Evolutionary conservation across 2,113 vertebrate genomes (phyloP), one percentile per base, ranked within the genome.

Genomic region (Beaufortia kweichowensis): DNA sequence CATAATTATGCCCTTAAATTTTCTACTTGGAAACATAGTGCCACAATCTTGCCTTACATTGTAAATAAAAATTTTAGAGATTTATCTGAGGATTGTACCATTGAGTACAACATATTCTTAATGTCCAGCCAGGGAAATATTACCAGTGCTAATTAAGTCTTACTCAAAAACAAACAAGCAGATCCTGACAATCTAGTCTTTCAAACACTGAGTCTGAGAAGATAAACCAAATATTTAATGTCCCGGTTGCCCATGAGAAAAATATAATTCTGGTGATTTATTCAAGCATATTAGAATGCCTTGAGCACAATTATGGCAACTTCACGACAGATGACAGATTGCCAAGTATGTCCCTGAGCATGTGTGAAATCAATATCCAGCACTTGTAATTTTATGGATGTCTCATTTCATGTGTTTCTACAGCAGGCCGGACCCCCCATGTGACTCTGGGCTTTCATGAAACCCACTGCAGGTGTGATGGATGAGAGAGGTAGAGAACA

Each of bases 401-500:
- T 39, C 50, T 43, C 11, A 56, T 55, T 56, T 67, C 24, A 55
- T 66, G 50, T 21, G 31, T 57, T 57, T 29, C 17, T 56, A 57
- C 48, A 43, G 62, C 62, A 65, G 31, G 31, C 33, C 5, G 1
- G 31, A 6, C 19, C 33, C 28, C 23, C 21, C 62, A 3, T 14
- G 3, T 41, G 21, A 55, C 29, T 29, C 64, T 2, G 2, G 53
- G 50, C 15, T 71, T 26, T 19, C 24, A 61, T 29, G 56, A 46
- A 11, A 60, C 31, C 71, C 62, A 39, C 64, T 55, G 59, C 56
- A 80, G 55, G 19, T 67, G 31, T 80, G 78, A 80, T 80, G 64
- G 71, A 80, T 80, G 56, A 60, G 56, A n/a, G 50, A 68, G 48
- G 64, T 55, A 62, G 14, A 50, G 48, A 70, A 56, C 64, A 56